Evolutionary conservation across 2,113 vertebrate genomes (phyloP).

Genomic region (Paedocypris sp.): DNA sequence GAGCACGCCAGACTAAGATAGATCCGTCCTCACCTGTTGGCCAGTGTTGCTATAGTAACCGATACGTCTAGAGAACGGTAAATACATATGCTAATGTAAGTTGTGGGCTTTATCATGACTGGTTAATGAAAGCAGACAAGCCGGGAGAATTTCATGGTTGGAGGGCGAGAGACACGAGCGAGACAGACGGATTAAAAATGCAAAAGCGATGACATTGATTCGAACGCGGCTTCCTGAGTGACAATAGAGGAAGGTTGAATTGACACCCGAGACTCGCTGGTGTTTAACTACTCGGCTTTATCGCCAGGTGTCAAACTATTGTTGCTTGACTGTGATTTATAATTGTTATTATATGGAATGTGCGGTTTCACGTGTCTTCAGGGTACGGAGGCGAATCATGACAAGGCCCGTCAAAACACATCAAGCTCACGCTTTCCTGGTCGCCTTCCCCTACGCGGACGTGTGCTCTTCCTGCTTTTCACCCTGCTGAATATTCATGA

Average conservation of each 20-base stretch:
- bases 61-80: constrained; percentile 5
- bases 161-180: not conserved
- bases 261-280: not conserved
- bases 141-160: not conserved
- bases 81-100: constrained; percentile 1
- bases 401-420: not conserved
- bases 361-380: constrained; percentile 17
- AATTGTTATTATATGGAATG: constrained; percentile 13
- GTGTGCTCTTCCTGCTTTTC: not conserved
- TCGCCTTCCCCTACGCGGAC: not conserved
- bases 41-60: constrained; percentile 28
- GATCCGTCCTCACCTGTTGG: constrained; percentile 18
- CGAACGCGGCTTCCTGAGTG: not conserved
- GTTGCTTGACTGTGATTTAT: constrained; percentile 11
- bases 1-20: constrained; percentile 1
- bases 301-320: not conserved
- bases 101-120: not conserved
- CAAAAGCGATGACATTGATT: not conserved
- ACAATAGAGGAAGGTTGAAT: not conserved
- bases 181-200: not conserved
- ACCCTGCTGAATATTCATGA: not conserved
- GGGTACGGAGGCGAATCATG: not conserved
- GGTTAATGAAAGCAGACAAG: constrained; percentile 1
- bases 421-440: not conserved
- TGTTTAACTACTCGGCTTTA: not conserved